Conservation (phyloP, 35 echinoderm and acorn worm genomes). For the Apostichopus parvimensis region DNA sequence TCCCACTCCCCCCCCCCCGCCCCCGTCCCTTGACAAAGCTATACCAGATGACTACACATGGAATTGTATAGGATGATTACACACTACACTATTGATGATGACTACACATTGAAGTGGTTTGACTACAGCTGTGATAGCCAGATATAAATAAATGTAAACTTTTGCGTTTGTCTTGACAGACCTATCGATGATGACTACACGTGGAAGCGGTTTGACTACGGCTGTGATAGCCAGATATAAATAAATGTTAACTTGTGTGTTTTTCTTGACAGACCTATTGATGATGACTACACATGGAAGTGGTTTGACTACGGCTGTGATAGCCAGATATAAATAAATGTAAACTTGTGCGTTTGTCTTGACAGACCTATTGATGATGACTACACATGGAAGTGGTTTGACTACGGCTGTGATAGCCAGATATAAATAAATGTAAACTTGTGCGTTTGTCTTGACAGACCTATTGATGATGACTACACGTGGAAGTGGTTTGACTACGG, state of each 20-base stretch:
- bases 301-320: constrained; percentile 59
- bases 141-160: too few species aligned
- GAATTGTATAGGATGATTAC: too few species aligned
- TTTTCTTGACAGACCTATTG: too few species aligned
- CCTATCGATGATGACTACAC: constrained; percentile 18
- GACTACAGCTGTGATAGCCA: constrained; percentile 36
- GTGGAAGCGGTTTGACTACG: not conserved
- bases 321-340: too few species aligned
- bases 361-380: not conserved
- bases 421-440: too few species aligned
- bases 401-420: constrained; percentile 28
- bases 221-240: too few species aligned
- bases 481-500: constrained; percentile 55
- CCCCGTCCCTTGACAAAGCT: too few species aligned
- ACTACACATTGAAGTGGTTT: constrained; percentile 26
- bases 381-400: constrained; percentile 44
- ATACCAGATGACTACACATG: too few species aligned
- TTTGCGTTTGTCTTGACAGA: not conserved
- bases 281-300: not conserved
- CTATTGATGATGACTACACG: constrained; percentile 9
- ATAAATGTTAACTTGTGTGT: too few species aligned
- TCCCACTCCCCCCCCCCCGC: too few species aligned
- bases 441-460: not conserved
- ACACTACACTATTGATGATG: too few species aligned
- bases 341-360: not conserved